These are phyloP conservation scores for Carposina sasakii DNA, from an alignment of 1,140 invertebrate genomes.

Conservation along the genomic window DNA sequence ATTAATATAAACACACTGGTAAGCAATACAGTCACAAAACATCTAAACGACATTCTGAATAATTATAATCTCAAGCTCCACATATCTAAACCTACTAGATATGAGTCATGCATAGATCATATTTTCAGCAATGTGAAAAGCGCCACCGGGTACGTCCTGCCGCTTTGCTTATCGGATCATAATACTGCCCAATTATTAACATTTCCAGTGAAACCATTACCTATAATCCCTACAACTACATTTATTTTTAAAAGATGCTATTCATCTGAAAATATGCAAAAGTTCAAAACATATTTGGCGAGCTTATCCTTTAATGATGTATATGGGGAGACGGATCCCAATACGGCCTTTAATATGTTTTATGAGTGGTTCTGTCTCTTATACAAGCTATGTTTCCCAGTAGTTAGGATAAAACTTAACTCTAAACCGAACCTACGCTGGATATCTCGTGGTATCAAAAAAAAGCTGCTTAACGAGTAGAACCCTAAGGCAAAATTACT, in stretches of 20 bases:
- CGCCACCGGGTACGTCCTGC: background rate
- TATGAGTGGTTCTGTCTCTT: slow-evolving; percentile 18
- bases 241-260: slow-evolving; percentile 1
- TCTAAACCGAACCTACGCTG: background rate
- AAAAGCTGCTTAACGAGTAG: too few species aligned
- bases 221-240: background rate
- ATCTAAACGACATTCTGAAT: background rate
- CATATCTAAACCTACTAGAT: background rate
- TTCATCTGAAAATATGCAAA: slow-evolving; percentile 12
- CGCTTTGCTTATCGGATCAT: slow-evolving; percentile 2
- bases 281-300: slow-evolving; percentile 13
- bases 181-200: background rate
- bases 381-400: slow-evolving; percentile 27
- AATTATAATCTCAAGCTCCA: background rate
- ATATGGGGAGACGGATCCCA: slow-evolving; percentile 7
- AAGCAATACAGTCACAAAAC: background rate
- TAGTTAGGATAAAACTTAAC: slow-evolving; percentile 11
- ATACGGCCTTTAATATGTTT: slow-evolving; percentile 21
- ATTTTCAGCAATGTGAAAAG: background rate
- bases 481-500: background rate
- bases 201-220: background rate
- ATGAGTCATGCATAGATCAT: slow-evolving; percentile 2
- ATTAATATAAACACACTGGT: background rate
- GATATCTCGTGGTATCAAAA: slow-evolving; percentile 2
- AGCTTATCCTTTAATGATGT: slow-evolving; percentile 12